Base-by-base conservation (phyloP, 2,797 vertebrate species). In the Pelodytes ibericus region DNA sequence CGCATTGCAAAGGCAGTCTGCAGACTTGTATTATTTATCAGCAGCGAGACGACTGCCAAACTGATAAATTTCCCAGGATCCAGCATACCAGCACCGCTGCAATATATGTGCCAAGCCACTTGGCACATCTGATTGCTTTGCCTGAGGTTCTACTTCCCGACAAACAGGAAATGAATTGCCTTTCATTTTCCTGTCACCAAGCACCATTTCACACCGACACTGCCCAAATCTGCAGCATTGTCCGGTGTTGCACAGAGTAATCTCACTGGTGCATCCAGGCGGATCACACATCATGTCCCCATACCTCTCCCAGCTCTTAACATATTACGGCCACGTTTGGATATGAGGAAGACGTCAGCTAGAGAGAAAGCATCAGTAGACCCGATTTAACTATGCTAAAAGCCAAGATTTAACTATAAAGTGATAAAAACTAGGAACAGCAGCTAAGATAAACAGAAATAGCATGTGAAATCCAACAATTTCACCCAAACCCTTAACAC, bases 151-250 rank as follows among this genome's bases (percentile, higher is more conserved):
- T 31, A 69, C 3, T 30, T 81, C 62, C 2, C 13, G 57, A 79
- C 41, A 61, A 66, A 49, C 11, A 71, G 79, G 49, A 69, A 77
- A 68, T 9, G 30, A 74, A 65, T 61, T 62, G 18, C 44, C 3
- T 77, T 81, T 47, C 16, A 53, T 79, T 80, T 80, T 75, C 36
- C 72, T 79, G 67, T 76, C 72, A 70, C 64, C 49, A 6, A 66
- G 44, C 41, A 15, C 18, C n/a, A 33, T 80, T 80, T 77, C 31
- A 57, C 77, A 71, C 59, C 56, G 26, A 63, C 27, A 3, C 0
- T 1, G 13, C 30, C 47, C 82, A 75, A 56, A 31, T 72, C 58
- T 58, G 65, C 81, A 81, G 68, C 49, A 56, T 13, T 47, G 72
- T 75, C 77, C 68, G 24, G 53, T 74, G n/a, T 0, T 16, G 41